phyloP scores from a whole-genome alignment of 2,113 vertebrate genomes.

The Misgurnus anguillicaudatus region DNA sequence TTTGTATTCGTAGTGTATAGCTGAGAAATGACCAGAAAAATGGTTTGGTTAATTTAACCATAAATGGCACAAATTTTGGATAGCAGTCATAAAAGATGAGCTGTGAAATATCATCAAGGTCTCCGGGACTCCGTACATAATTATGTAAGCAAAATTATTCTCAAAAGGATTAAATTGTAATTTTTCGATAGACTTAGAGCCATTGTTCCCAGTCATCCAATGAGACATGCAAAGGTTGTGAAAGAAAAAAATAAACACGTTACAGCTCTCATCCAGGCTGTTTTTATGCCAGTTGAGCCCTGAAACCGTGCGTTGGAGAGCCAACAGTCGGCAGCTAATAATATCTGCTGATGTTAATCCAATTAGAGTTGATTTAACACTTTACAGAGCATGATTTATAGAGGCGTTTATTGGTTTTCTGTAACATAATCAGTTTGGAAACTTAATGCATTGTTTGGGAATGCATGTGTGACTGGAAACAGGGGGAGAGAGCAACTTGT shows the following conservation, averaged over 20 bases:
- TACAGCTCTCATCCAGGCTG: slow-evolving; percentile 50
- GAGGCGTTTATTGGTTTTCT: slow-evolving; percentile 85
- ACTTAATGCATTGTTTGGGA: slow-evolving; percentile 86
- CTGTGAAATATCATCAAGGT: too few species aligned
- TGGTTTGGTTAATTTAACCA: background rate
- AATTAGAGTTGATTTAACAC: slow-evolving; percentile 85
- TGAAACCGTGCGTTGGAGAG: slow-evolving; percentile 76
- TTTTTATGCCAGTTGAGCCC: slow-evolving; percentile 67
- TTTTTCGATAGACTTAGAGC: background rate
- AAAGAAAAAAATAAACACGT: slow-evolving; percentile 37
- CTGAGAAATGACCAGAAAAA: background rate
- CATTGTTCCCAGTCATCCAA: background rate
- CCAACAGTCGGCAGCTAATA: slow-evolving; percentile 75
- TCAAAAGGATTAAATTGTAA: too few species aligned
- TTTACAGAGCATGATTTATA: slow-evolving; percentile 84
- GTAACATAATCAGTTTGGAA: slow-evolving; percentile 84
- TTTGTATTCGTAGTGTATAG: background rate
- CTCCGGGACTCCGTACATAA: too few species aligned
- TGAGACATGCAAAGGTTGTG: slow-evolving; percentile 17
- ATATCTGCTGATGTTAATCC: slow-evolving; percentile 84
- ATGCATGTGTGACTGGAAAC: slow-evolving; percentile 79
- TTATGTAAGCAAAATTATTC: too few species aligned
- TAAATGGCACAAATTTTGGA: too few species aligned
- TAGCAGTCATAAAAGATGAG: too few species aligned
- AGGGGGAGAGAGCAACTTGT: slow-evolving; percentile 76